Base-by-base conservation (phyloP, 2,888 invertebrate species). In the Phrixothrix hirtus region DNA sequence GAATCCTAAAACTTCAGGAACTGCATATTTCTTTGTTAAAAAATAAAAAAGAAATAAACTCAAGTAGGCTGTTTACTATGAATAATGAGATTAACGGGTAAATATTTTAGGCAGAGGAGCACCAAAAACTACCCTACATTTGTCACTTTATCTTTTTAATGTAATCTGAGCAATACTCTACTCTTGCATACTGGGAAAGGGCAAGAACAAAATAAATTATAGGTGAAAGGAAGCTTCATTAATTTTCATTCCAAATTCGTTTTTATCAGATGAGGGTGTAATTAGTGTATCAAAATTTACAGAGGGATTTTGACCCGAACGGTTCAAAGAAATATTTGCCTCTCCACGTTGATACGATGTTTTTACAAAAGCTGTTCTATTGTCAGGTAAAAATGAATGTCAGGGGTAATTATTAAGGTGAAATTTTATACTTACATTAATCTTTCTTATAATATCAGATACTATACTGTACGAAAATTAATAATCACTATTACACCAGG, bases 141-240 rank as follows among this genome's bases (percentile, higher is more conserved):
- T 43, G 34, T 43, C 43, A 34, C 43, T 43, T 41, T 41, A 41
- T 41, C 39, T 41, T 41, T 41, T 41, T 41, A 41, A 41, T 30
- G 39, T 29, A 26, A 38, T n/a, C 38, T 26, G 38, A 25, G 13
- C 5, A 38, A 9, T 21, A 21, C 21, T n/a, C 11, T 17, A 45
- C 45, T 27, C 31, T 16, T 29, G 36, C 26, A 29, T 12, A 45
- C 16, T 36, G 36, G 31, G 15, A 50, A 38, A 36, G 31, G 42
- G 26, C 36, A 32, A 46, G 41, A 27, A 47, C 46, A 37, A 52
- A 45, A 52, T 52, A 46, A 35, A 47, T 46, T 13, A 42, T 46
- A 52, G 52, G 46, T 52, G 36, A 52, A 52, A 52, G 52, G 45
- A 45, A 52, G 52, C 52, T 47, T 46, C 52, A 52, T 52, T 52